Evolutionary conservation across 2,888 invertebrate genomes (phyloP), one percentile per base, ranked within the genome.

Genomic region (Hirtodrosophila histrioides): DNA sequence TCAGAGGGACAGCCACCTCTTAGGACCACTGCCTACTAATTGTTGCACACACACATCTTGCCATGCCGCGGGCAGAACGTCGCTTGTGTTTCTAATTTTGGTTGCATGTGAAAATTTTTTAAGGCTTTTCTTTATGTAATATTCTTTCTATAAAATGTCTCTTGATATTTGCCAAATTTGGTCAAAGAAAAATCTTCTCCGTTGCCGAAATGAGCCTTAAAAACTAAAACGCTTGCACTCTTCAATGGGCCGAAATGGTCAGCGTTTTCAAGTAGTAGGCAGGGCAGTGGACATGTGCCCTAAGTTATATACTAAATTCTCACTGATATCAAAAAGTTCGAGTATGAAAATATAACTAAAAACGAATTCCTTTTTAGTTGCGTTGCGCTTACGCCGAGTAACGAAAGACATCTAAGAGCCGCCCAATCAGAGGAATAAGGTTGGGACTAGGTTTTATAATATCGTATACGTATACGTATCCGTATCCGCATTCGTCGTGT

Each of bases 331-430:
- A 71, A 73, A 72, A 73, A 71, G 72, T 53, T 73, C 39, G 46
- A 64, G 43, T 58, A 69, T 56, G 60, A 71, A 75, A 75, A 72
- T 45, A 51, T 64, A 65, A 77, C 60, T 75, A 64, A 81, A 78
- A 86, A 81, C 78, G 31, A 81, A 75, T 86, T 81, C 85, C 85
- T 71, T 86, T 63, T 70, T 60, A 58, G 58, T 57, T 81, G 66
- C 64, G 71, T 81, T 78, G 75, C 75, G 81, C 81, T 55, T 67
- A 66, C 87, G 85, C 51, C 75, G 64, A 80, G 62, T 36, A 55
- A 65, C 58, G 45, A 49, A 62, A 57, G 31, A 69, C 60, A 66
- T 46, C 36, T 61, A 24, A 51, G 12, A 31, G 17, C 7, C 45
- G 36, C 10, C 24, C 40, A 17, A 43, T 40, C 17, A 41, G 7